Conservation (phyloP, 2,797 vertebrate species). For the Anas flavirostris region DNA sequence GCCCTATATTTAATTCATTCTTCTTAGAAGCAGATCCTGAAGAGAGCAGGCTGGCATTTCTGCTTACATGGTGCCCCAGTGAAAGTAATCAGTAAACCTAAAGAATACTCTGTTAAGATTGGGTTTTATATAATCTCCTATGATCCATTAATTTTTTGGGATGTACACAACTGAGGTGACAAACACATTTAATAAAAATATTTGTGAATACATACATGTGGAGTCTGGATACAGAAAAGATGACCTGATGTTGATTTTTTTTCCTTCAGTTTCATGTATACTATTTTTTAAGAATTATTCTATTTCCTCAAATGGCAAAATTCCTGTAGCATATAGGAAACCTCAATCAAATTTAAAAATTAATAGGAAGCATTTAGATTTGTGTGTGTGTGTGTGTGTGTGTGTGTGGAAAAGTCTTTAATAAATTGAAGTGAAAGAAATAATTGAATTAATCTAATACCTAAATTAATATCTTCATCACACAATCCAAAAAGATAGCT, state of each 20-base stretch:
- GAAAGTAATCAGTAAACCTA: neutral
- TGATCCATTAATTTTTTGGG: neutral
- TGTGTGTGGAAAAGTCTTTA: neutral
- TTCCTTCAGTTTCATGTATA: neutral
- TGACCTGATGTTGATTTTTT: neutral
- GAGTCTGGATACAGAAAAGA: neutral
- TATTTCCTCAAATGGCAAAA: neutral
- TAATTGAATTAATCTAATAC: conserved; percentile 41
- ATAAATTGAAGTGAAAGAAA: conserved; percentile 53
- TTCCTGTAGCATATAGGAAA: neutral
- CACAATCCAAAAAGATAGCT: conserved; percentile 10
- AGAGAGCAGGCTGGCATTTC: neutral
- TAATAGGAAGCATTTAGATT: neutral
- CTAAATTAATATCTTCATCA: conserved; percentile 31
- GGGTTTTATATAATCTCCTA: neutral
- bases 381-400: too few species aligned
- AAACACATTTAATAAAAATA: neutral
- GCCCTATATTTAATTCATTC: neutral
- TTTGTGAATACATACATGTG: neutral
- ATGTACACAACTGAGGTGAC: neutral
- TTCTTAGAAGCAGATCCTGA: neutral
- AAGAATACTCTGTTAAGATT: neutral
- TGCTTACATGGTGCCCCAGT: neutral
- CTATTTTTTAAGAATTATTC: neutral
- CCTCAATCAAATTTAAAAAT: neutral